Conservation (phyloP, 2,113 vertebrate genomes). For the Chlorocebus sabaeus region DNA sequence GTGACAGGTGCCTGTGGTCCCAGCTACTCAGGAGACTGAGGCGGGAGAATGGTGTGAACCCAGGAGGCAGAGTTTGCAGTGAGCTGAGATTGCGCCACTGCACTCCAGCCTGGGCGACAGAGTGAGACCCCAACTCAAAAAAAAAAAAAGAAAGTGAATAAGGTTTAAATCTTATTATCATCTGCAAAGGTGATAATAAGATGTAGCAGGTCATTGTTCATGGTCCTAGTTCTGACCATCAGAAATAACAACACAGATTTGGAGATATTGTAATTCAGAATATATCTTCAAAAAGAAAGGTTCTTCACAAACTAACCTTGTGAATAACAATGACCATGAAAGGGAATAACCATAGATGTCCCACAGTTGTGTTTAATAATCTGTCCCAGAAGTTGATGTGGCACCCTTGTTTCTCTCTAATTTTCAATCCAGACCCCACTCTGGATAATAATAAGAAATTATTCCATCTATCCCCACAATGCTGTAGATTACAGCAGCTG, state of each 20-base stretch:
- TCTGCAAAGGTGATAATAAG: background rate
- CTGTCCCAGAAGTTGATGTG: background rate
- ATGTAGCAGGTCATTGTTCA: background rate
- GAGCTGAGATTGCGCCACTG: too few species aligned
- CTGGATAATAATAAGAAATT: background rate
- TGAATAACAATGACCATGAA: background rate
- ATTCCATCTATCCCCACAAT: background rate
- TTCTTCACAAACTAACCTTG: background rate
- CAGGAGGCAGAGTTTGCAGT: too few species aligned
- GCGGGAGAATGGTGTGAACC: too few species aligned
- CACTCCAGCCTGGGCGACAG: too few species aligned
- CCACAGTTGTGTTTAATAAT: background rate
- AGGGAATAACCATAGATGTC: background rate
- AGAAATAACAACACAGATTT: background rate
- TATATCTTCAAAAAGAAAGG: background rate
- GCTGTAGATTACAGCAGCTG: background rate
- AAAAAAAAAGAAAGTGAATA: background rate
- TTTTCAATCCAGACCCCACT: conserved; percentile 2
- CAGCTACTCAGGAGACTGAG: too few species aligned
- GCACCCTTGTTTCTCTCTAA: conserved; percentile 18
- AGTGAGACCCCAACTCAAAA: too few species aligned
- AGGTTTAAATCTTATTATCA: background rate
- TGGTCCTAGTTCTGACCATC: background rate
- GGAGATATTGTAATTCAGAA: background rate
- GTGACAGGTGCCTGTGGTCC: too few species aligned